Conservation (phyloP, 2,888 invertebrate genomes). For the Hanleya hanleyi region DNA sequence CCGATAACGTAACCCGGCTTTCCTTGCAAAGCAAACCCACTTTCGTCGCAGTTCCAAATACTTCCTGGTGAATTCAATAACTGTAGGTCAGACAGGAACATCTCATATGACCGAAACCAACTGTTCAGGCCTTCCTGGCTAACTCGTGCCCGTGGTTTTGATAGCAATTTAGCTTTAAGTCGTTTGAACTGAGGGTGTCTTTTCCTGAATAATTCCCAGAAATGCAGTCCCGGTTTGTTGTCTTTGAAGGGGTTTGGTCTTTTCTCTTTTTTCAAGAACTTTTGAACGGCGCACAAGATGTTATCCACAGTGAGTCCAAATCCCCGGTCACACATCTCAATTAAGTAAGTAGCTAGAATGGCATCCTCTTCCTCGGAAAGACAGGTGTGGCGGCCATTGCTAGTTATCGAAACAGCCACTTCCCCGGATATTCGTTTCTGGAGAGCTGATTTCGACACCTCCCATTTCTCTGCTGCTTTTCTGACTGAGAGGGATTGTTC, state of each 20-base stretch:
- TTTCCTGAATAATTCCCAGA: background rate
- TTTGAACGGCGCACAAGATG: background rate
- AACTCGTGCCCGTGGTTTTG: background rate
- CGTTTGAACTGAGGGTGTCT: background rate
- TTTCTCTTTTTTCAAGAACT: background rate
- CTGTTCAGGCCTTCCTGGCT: background rate
- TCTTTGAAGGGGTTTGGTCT: too few species aligned
- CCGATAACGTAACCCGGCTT: background rate
- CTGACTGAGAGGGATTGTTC: too few species aligned
- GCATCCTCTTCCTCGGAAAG: background rate
- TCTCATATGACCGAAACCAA: background rate
- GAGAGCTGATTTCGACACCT: background rate
- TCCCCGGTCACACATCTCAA: background rate
- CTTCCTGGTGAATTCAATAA: background rate
- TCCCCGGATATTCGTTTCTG: background rate
- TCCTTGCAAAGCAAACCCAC: background rate
- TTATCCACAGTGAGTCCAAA: background rate
- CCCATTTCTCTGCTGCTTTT: too few species aligned
- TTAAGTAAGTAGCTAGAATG: background rate
- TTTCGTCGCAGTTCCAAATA: background rate
- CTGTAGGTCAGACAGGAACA: background rate
- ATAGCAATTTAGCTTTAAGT: background rate
- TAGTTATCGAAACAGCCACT: background rate
- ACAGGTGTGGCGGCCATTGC: background rate
- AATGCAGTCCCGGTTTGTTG: background rate